A percentile compares a stretch with the other conserved stretches of the same genome.
These are phyloP conservation scores for Balaenoptera acutorostrata DNA, from an alignment of 2,113 vertebrate species.

Conservation along the genomic window DNA sequence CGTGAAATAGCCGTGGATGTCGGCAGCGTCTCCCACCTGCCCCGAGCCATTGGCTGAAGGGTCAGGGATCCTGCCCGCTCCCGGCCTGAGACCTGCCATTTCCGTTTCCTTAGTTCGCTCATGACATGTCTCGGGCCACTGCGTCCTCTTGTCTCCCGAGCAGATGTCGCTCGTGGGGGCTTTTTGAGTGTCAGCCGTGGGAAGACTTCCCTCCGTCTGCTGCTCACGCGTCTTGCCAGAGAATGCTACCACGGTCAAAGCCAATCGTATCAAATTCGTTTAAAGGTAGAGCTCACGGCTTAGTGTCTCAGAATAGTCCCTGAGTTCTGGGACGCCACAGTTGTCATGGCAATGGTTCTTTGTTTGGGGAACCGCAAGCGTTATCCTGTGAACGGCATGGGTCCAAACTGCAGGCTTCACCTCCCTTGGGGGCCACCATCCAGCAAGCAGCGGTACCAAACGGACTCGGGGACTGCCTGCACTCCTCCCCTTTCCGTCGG, in stretches of 20 bases:
- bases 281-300: not conserved
- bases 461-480: rapidly evolving
- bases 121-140: rapidly evolving
- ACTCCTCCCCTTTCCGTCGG: rapidly evolving
- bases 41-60: rapidly evolving
- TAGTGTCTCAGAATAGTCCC: not conserved
- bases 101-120: rapidly evolving
- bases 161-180: rapidly evolving
- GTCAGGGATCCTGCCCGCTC: too few relatives aligned
- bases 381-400: not conserved
- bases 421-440: not conserved
- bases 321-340: not conserved
- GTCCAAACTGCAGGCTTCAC: not conserved
- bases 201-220: not conserved
- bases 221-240: not conserved
- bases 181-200: rapidly evolving
- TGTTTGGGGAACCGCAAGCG: not conserved
- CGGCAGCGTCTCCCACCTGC: rapidly evolving
- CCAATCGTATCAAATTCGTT: not conserved
- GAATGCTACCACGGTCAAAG: not conserved
- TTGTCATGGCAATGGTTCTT: not conserved
- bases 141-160: not conserved
- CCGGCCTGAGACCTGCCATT: rapidly evolving
- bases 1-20: rapidly evolving
- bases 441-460: rapidly evolving